Percentiles rank a stretch among this genome's conserved stretches.
phyloP scores from a whole-genome alignment of 2,113 vertebrate genomes.

The Malurus elegans region DNA sequence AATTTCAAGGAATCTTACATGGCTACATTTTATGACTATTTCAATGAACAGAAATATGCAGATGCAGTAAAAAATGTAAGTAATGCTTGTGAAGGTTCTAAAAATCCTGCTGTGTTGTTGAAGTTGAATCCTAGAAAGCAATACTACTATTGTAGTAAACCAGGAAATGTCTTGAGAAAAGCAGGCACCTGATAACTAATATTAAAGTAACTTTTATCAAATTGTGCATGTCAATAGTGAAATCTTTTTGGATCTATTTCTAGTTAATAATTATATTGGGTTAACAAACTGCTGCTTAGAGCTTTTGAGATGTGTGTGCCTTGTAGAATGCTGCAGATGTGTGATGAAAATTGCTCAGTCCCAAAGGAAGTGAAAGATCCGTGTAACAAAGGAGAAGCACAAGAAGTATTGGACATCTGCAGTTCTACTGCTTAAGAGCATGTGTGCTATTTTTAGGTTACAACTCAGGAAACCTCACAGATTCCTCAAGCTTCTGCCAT shows the following conservation, averaged over 20 bases:
- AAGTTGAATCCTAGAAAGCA: background rate
- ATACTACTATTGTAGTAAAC: background rate
- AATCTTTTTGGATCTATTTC: background rate
- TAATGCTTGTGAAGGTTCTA: background rate
- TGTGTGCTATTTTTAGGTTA: constrained; percentile 3
- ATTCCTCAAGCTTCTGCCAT: background rate
- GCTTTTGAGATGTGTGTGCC: background rate
- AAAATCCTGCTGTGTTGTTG: background rate
- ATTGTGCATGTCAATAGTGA: background rate
- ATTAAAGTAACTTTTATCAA: background rate
- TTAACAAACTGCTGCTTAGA: background rate
- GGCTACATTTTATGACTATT: constrained; percentile 95
- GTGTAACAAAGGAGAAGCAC: background rate
- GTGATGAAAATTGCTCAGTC: background rate
- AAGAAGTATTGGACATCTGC: background rate
- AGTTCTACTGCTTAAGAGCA: background rate
- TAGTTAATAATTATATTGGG: background rate
- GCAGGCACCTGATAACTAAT: background rate
- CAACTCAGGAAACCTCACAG: background rate
- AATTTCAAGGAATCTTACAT: constrained; percentile 98
- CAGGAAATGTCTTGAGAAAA: background rate
- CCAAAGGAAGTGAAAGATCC: background rate
- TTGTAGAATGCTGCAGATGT: background rate
- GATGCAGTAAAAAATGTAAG: constrained; percentile 97
- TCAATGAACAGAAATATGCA: constrained; percentile 98